A percentile compares a stretch with the other conserved stretches of the same genome.
phyloP scores from a whole-genome alignment of 2,888 invertebrate species.

The Acanthosepion lycidas region DNA sequence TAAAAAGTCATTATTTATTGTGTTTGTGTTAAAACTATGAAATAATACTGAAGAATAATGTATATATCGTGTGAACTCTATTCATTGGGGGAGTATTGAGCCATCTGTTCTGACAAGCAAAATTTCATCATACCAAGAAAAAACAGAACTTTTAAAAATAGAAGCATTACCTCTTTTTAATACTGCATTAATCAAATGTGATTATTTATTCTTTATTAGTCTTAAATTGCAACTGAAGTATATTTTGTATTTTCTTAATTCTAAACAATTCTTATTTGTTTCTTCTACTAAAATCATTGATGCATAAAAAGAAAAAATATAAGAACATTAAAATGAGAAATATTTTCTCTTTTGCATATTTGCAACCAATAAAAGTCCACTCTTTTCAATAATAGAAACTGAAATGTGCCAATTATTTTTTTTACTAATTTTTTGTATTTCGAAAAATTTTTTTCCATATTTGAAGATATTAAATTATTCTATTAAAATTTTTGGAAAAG shows the following conservation, averaged over 20 bases:
- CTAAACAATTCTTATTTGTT: neutral
- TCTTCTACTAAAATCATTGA: neutral
- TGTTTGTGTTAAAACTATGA: no score
- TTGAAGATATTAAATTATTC: no score
- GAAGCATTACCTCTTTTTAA: neutral
- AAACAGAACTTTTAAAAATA: no score
- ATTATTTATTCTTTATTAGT: neutral
- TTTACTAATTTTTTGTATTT: no score
- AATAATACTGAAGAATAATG: no score
- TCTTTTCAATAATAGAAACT: neutral
- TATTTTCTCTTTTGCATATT: neutral
- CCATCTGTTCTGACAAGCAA: no score
- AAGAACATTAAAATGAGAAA: neutral
- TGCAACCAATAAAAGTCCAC: neutral
- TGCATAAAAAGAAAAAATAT: neutral
- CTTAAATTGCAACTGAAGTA: neutral
- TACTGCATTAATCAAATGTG: neutral
- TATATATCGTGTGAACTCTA: no score
- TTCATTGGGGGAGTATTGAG: no score
- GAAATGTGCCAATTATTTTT: neutral
- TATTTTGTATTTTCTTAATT: neutral
- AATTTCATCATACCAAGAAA: no score
- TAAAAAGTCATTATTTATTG: no score
- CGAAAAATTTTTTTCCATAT: neutral
- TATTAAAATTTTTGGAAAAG: no score